Conservation (phyloP, 1,140 invertebrate genomes). For the Polypedilum vanderplanki region DNA sequence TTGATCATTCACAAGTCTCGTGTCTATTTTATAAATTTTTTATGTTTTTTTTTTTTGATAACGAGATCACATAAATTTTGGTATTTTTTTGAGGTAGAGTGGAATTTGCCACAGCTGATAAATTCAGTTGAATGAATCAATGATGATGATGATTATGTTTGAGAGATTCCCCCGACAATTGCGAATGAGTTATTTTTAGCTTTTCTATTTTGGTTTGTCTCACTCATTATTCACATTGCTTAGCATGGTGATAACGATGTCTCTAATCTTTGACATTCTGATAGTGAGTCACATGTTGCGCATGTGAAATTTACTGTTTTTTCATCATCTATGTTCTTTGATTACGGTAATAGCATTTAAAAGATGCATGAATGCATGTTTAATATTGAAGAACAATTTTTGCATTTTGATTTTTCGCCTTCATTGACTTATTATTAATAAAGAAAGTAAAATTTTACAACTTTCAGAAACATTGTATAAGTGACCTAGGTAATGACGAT, state of each 20-base stretch:
- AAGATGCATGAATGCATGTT: too few relatives aligned
- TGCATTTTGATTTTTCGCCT: too few relatives aligned
- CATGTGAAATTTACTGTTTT: not conserved
- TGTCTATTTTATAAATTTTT: not conserved
- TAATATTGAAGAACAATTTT: too few relatives aligned
- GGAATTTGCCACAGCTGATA: too few relatives aligned
- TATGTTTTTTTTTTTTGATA: not conserved
- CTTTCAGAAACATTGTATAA: too few relatives aligned
- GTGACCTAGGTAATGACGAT: too few relatives aligned
- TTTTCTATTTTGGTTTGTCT: not conserved
- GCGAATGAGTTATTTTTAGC: not conserved
- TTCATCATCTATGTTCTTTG: too few relatives aligned
- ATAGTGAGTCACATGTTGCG: not conserved
- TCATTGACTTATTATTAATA: too few relatives aligned
- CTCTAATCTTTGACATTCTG: not conserved
- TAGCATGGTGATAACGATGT: not conserved
- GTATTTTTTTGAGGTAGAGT: not conserved
- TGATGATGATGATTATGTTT: not conserved
- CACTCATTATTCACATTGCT: not conserved
- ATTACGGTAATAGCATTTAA: too few relatives aligned
- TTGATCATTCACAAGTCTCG: not conserved
- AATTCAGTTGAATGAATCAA: too few relatives aligned
- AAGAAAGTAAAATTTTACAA: too few relatives aligned
- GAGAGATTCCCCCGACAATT: not conserved
- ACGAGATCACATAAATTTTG: not conserved